A percentile compares a stretch with the other conserved stretches of the same genome.
These are phyloP conservation scores for Platycheirus rosarum DNA, from an alignment of 2,888 invertebrate genomes.

Conservation along the genomic window DNA sequence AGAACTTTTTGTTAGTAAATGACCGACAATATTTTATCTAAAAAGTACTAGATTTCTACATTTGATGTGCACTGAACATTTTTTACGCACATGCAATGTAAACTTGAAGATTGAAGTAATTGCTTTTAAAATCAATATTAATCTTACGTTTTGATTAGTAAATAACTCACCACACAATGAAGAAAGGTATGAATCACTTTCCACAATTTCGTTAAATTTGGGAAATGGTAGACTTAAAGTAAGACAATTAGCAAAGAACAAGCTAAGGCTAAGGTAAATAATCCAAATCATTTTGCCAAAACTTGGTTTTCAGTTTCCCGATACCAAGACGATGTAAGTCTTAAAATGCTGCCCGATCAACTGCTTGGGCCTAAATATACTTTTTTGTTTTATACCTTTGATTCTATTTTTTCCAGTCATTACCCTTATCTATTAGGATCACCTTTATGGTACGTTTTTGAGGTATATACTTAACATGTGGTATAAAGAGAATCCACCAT, in stretches of 20 bases:
- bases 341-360: conserved; percentile 16
- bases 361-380: not conserved
- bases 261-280: conserved; percentile 62
- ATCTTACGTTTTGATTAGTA: too few species aligned
- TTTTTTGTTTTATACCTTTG: conserved; percentile 45
- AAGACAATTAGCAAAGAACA: conserved; percentile 54
- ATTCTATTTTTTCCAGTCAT: not conserved
- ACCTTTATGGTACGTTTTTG: conserved; percentile 38
- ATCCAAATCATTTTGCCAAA: conserved; percentile 53
- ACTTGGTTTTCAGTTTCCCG: not conserved
- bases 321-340: not conserved
- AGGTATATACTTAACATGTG: not conserved
- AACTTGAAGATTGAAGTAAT: too few species aligned
- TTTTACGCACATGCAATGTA: too few species aligned
- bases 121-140: too few species aligned
- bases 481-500: conserved; percentile 5
- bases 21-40: too few species aligned
- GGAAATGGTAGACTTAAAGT: conserved; percentile 76
- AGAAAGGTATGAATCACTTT: conserved; percentile 76
- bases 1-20: too few species aligned
- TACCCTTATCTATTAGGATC: conserved; percentile 28
- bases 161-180: conserved; percentile 75
- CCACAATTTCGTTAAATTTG: conserved; percentile 32
- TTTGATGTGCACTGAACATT: too few species aligned
- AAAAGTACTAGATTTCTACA: too few species aligned